Evolutionary conservation across 2,113 vertebrate genomes (phyloP).

Genomic region (Lepus europaeus): DNA sequence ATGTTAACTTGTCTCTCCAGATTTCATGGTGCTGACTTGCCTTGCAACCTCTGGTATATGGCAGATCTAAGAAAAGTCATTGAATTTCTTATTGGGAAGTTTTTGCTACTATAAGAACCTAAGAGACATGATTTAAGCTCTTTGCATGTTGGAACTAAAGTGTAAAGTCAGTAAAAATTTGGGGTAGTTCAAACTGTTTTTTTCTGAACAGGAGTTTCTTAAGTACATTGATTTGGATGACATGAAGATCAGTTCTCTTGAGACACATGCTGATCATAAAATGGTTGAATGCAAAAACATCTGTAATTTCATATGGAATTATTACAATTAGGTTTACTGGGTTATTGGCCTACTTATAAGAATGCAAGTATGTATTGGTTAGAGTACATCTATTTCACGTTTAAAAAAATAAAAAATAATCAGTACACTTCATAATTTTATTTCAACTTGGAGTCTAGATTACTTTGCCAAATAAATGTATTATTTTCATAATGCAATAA

Average conservation of each 20-base stretch:
- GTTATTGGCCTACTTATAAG: constrained; percentile 70
- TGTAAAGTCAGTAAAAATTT: constrained; percentile 19
- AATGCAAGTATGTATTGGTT: constrained; percentile 81
- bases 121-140: neutral
- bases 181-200: constrained; percentile 67
- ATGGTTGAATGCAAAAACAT: too few species aligned
- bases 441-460: too few species aligned
- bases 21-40: neutral
- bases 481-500: neutral
- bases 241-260: constrained; percentile 63
- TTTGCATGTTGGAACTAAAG: neutral
- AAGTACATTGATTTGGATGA: constrained; percentile 68
- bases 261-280: constrained; percentile 63
- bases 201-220: constrained; percentile 67
- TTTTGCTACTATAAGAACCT: neutral
- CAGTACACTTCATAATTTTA: too few species aligned
- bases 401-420: too few species aligned
- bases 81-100: neutral
- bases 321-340: constrained; percentile 76
- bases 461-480: too few species aligned
- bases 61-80: neutral
- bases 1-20: neutral
- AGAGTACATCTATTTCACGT: neutral
- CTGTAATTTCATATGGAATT: too few species aligned
- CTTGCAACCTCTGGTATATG: neutral